Evolutionary conservation across 2,113 vertebrate species (phyloP).

Genomic region (Rhynchopsitta pachyrhyncha): DNA sequence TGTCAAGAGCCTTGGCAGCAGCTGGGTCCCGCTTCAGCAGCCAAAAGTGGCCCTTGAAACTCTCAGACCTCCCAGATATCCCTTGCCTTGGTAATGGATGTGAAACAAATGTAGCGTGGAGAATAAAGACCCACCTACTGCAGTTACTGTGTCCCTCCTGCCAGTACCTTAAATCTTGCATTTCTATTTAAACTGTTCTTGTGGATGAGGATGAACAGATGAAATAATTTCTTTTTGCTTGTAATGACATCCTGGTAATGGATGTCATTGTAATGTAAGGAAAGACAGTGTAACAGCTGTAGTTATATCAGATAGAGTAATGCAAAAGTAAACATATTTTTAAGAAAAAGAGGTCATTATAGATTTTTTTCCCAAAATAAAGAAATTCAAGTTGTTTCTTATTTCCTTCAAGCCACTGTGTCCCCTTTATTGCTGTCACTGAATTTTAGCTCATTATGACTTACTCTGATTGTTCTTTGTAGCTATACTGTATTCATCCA

Average conservation of each 20-base stretch:
- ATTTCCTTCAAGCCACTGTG: neutral
- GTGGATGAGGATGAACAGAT: neutral
- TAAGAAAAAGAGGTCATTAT: neutral
- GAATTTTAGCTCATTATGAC: constrained; percentile 1
- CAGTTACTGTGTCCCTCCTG: neutral
- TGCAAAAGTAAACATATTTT: neutral
- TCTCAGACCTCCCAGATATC: neutral
- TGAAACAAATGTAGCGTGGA: neutral
- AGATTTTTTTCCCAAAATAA: neutral
- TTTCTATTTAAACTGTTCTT: neutral
- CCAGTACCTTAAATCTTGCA: neutral
- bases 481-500: neutral
- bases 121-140: neutral
- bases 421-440: neutral
- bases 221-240: neutral
- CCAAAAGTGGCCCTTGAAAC: neutral
- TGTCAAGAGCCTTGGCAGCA: neutral
- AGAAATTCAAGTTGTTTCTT: neutral
- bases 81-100: neutral
- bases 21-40: neutral
- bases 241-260: neutral
- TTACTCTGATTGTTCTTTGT: neutral
- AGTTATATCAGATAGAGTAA: neutral
- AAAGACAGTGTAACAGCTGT: neutral
- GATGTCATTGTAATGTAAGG: neutral